phyloP scores from a whole-genome alignment of 2,113 vertebrate species.

The Taurulus bubalis region DNA sequence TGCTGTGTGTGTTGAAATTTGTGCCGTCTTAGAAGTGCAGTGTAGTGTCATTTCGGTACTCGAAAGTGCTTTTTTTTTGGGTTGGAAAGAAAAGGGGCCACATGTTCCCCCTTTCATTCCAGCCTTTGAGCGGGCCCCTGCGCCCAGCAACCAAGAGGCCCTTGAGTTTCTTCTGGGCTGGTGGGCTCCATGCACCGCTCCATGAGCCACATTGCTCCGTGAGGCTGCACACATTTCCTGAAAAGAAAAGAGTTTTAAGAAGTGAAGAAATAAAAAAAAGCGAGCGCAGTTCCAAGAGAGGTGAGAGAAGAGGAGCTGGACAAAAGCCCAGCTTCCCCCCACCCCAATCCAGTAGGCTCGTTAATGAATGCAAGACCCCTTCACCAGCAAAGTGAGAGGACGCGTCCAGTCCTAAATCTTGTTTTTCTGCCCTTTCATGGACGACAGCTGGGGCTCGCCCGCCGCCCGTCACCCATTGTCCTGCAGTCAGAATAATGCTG shows the following conservation, averaged over 20 bases:
- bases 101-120: conserved; percentile 80
- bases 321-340: conserved; percentile 56
- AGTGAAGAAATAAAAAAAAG: conserved; percentile 57
- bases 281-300: conserved; percentile 71
- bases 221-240: conserved; percentile 67
- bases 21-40: conserved; percentile 10
- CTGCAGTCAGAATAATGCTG: conserved; percentile 92
- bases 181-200: conserved; percentile 48
- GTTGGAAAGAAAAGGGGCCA: conserved; percentile 39
- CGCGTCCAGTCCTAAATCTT: conserved; percentile 95
- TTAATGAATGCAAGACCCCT: conserved; percentile 92
- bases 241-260: conserved; percentile 57
- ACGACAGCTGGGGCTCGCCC: conserved; percentile 95
- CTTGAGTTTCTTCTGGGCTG: conserved; percentile 57
- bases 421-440: conserved; percentile 94
- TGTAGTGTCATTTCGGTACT: conserved; percentile 38
- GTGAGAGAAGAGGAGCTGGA: conserved; percentile 71
- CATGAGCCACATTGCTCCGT: conserved; percentile 61
- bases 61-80: conserved; percentile 42
- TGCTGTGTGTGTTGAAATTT: conserved; percentile 10
- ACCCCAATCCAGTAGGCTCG: conserved; percentile 67
- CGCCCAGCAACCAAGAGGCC: conserved; percentile 85
- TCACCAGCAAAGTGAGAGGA: conserved; percentile 85
- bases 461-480: conserved; percentile 93
- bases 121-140: conserved; percentile 79